Evolutionary conservation across 2,888 invertebrate species (phyloP).

Genomic region (Drosophila longiperda): DNA sequence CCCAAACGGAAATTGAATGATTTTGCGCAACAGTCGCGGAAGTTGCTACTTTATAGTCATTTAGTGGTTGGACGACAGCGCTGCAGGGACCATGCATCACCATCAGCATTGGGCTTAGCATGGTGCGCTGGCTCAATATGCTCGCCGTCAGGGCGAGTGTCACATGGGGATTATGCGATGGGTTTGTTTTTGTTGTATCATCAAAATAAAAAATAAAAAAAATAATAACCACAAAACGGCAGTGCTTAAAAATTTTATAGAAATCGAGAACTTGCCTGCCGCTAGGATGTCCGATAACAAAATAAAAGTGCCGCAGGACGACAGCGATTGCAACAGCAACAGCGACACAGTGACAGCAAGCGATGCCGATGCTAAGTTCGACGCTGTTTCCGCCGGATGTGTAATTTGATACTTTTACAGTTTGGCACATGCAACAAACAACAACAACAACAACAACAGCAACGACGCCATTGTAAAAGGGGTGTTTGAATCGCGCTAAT

Average conservation of each 20-base stretch:
- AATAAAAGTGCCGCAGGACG: conserved; percentile 69
- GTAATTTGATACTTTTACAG: conserved; percentile 83
- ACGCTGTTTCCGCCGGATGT: conserved; percentile 80
- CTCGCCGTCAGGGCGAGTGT: conserved; percentile 40
- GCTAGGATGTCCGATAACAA: conserved; percentile 80
- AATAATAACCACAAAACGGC: conserved; percentile 52
- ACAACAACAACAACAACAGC: conserved; percentile 18
- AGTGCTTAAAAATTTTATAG: conserved; percentile 60
- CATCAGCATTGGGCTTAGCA: conserved; percentile 41
- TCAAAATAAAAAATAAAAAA: not conserved
- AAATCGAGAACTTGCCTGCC: conserved; percentile 47
- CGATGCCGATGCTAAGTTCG: conserved; percentile 48
- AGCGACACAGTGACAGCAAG: conserved; percentile 11
- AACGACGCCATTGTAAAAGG: conserved; percentile 48
- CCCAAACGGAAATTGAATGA: conserved; percentile 83
- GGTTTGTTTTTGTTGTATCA: conserved; percentile 9
- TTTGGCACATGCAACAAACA: conserved; percentile 56
- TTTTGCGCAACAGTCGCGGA: conserved; percentile 84
- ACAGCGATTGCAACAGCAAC: conserved; percentile 43
- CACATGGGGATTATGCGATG: conserved; percentile 61
- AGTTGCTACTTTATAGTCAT: conserved; percentile 84
- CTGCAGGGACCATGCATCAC: conserved; percentile 64
- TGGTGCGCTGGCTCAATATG: conserved; percentile 39
- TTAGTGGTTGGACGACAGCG: conserved; percentile 80
- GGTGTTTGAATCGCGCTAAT: conserved; percentile 61